Conservation (phyloP, 2,113 vertebrate species). For the Pipra filicauda region DNA sequence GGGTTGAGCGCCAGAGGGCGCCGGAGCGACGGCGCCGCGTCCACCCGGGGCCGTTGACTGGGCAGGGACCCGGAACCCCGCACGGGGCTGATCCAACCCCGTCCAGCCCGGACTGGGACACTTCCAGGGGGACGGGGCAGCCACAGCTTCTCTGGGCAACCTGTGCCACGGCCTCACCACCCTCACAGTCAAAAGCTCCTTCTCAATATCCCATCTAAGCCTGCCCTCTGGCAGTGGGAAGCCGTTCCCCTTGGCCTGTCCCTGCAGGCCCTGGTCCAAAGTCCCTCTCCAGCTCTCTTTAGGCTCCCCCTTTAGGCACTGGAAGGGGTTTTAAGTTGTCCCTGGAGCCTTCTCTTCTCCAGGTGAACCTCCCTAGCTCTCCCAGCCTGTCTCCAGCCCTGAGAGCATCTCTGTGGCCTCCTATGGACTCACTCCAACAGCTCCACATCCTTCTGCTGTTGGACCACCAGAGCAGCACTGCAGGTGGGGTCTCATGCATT, state of each 20-base stretch:
- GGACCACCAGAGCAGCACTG: neutral
- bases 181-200: neutral
- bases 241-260: neutral
- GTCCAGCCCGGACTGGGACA: accelerated
- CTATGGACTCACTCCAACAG: neutral
- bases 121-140: neutral
- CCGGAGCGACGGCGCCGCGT: neutral
- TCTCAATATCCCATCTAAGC: accelerated
- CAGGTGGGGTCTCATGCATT: neutral
- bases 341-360: neutral
- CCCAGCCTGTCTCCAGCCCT: neutral
- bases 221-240: neutral
- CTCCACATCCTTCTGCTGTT: accelerated
- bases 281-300: neutral
- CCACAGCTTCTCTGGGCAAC: neutral
- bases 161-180: accelerated
- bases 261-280: neutral
- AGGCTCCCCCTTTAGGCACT: neutral
- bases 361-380: neutral
- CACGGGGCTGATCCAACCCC: neutral
- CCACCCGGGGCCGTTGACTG: neutral
- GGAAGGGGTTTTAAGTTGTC: neutral
- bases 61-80: accelerated
- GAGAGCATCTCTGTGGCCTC: accelerated
- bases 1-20: neutral